Percentiles rank a stretch among this genome's conserved stretches.
These are phyloP conservation scores for Agrotis exclamationis DNA, from an alignment of 2,888 invertebrate genomes.

Conservation along the genomic window DNA sequence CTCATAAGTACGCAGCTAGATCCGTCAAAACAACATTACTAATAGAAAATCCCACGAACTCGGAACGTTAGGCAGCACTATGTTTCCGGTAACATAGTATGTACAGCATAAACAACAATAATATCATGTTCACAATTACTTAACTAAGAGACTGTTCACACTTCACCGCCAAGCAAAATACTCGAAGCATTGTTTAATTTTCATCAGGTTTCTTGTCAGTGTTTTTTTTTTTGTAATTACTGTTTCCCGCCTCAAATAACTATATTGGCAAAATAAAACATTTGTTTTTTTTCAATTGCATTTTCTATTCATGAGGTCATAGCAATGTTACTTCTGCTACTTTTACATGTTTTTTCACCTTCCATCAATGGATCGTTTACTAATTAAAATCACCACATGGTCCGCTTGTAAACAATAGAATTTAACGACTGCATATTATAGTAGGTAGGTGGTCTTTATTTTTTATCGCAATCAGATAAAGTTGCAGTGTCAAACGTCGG, in stretches of 20 bases:
- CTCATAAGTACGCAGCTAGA: neutral
- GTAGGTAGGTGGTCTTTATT: neutral
- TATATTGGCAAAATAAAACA: neutral
- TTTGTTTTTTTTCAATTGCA: neutral
- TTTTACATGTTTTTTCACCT: conserved; percentile 25
- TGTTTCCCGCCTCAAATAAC: neutral
- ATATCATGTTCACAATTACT: conserved; percentile 16
- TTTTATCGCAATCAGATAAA: conserved; percentile 2
- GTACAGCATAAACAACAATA: conserved; percentile 4
- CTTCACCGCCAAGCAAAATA: neutral
- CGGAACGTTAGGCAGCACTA: conserved; percentile 23
- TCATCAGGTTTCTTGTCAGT: too few relatives aligned
- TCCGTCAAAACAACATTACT: conserved; percentile 21
- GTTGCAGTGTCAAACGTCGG: conserved; percentile 32
- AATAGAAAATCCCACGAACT: conserved; percentile 48
- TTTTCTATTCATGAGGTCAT: conserved; percentile 11
- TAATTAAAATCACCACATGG: conserved; percentile 42
- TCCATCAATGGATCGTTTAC: conserved; percentile 12
- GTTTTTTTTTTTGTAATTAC: neutral
- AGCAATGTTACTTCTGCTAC: conserved; percentile 3
- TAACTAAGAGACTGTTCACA: conserved; percentile 7
- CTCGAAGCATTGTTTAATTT: too few relatives aligned
- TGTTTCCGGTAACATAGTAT: conserved; percentile 29
- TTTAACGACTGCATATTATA: neutral
- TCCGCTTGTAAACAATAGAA: conserved; percentile 33